These are phyloP conservation scores for Chelonus insularis DNA, from an alignment of 1,140 invertebrate species.

Conservation along the genomic window DNA sequence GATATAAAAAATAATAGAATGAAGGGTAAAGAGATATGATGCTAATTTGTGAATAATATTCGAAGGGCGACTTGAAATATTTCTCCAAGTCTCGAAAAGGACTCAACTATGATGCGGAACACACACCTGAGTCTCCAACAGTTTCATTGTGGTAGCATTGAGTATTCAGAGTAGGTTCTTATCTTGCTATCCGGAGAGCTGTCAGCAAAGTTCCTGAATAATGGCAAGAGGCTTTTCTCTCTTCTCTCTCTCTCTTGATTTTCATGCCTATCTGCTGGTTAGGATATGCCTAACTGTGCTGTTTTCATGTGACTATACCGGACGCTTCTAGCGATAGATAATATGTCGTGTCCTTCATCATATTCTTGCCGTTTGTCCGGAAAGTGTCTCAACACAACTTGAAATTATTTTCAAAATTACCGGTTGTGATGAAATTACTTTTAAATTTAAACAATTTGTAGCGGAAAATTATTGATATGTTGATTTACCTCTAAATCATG, in stretches of 20 bases:
- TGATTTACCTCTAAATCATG: neutral
- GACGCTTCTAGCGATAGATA: slow-evolving; percentile 43
- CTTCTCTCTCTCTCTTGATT: slow-evolving; percentile 24
- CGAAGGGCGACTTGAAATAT: too few relatives aligned
- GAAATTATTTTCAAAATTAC: slow-evolving; percentile 22
- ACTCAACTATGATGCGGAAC: slow-evolving; percentile 2
- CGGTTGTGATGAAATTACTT: slow-evolving; percentile 17
- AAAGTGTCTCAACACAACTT: neutral
- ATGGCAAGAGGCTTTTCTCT: slow-evolving; percentile 41
- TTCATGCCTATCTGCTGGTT: slow-evolving; percentile 32
- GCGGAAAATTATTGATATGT: neutral
- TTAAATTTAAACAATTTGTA: neutral
- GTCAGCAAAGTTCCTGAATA: slow-evolving; percentile 62
- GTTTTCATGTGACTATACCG: slow-evolving; percentile 37
- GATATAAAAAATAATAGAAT: too few relatives aligned
- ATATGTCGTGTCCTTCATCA: slow-evolving; percentile 2
- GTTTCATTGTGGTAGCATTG: slow-evolving; percentile 51
- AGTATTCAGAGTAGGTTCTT: slow-evolving; percentile 59
- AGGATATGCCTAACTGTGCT: slow-evolving; percentile 58
- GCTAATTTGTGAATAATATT: too few relatives aligned
- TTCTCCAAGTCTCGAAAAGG: neutral
- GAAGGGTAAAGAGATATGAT: too few relatives aligned
- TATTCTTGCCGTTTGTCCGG: neutral
- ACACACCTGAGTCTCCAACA: slow-evolving; percentile 10
- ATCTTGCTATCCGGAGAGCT: slow-evolving; percentile 60